Evolutionary conservation across 2,888 invertebrate species (phyloP).

Genomic region (Formica aserva): DNA sequence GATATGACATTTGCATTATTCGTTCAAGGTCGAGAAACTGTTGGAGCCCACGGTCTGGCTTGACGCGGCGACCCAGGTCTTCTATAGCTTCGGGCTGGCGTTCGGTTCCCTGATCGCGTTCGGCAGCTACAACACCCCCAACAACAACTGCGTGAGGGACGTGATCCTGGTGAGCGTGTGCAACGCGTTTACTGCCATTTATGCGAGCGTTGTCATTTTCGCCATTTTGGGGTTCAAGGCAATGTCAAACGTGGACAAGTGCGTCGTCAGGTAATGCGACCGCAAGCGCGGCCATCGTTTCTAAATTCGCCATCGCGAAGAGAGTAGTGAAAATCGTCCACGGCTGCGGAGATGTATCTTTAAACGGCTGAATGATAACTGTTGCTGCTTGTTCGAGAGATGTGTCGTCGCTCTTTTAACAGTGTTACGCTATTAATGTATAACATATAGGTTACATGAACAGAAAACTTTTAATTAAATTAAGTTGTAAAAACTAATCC

Average conservation of each 20-base stretch:
- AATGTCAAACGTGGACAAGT: conserved; percentile 94
- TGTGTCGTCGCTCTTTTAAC: conserved; percentile 22
- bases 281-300: conserved; percentile 48
- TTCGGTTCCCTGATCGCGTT: conserved; percentile 98
- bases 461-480: conserved; percentile 16
- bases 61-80: conserved; percentile 98
- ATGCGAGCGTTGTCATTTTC: conserved; percentile 97
- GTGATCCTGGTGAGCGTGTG: conserved; percentile 96
- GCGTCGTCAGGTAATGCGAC: conserved; percentile 89
- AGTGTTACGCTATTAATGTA: conserved; percentile 13
- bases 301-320: conserved; percentile 53
- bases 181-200: conserved; percentile 97
- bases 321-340: conserved; percentile 48
- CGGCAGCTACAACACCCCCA: conserved; percentile 97
- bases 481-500: not conserved
- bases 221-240: conserved; percentile 98
- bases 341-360: conserved; percentile 41
- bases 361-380: conserved; percentile 33
- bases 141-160: conserved; percentile 97
- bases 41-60: conserved; percentile 96
- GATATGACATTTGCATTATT: conserved; percentile 33
- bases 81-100: conserved; percentile 96
- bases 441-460: not conserved
- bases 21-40: conserved; percentile 91
- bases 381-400: conserved; percentile 27